Evolutionary conservation across 2,888 invertebrate genomes (phyloP).

Genomic region (Leucophenga maculata): DNA sequence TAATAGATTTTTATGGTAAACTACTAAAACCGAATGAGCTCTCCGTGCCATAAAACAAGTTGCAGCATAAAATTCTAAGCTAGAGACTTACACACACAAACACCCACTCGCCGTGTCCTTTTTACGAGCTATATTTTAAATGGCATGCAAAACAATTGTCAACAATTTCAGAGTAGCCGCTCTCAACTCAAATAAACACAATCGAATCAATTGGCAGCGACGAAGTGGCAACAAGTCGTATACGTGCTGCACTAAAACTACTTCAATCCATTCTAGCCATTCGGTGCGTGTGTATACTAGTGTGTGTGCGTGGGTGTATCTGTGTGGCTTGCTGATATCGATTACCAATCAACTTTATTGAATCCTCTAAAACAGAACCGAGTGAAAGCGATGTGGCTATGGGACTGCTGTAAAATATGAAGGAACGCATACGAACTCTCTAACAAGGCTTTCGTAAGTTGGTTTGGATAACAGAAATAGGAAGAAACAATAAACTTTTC

Average conservation of each 20-base stretch:
- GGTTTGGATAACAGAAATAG: no score
- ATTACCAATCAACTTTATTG: constrained; percentile 19
- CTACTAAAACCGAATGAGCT: neutral
- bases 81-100: neutral
- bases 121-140: neutral
- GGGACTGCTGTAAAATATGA: no score
- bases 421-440: no score
- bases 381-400: no score
- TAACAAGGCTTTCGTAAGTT: no score
- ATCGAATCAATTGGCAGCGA: constrained; percentile 1
- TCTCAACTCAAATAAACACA: neutral
- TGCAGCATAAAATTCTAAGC: neutral
- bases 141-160: constrained; percentile 19
- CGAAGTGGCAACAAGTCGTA: constrained; percentile 57
- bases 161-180: neutral
- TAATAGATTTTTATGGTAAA: no score
- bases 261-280: no score
- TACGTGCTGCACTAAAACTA: constrained; percentile 42
- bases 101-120: neutral
- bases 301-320: neutral
- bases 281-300: constrained; percentile 6
- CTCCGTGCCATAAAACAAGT: neutral
- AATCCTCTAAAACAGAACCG: neutral
- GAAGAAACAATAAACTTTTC: no score
- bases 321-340: constrained; percentile 5